phyloP scores from a whole-genome alignment of 1,140 invertebrate genomes.

The Achatina immaculata region DNA sequence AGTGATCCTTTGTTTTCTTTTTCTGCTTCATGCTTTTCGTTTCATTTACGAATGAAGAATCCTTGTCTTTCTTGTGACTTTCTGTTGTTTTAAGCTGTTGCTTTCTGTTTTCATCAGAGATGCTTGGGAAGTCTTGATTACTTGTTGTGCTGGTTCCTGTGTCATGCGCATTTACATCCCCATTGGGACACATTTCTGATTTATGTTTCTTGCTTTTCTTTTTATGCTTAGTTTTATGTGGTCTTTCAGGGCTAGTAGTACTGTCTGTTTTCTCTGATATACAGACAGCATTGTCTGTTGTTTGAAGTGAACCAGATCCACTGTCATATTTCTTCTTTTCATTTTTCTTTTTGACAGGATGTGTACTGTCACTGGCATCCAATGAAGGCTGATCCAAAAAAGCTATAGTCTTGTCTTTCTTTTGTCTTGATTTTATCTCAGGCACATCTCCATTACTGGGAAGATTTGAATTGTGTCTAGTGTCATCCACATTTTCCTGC shows the following conservation, averaged over 20 bases:
- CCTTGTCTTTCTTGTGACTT: not conserved
- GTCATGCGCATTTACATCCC: not conserved
- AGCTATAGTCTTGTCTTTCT: conserved; percentile 4
- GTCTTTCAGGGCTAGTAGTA: not conserved
- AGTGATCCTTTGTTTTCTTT: conserved; percentile 17
- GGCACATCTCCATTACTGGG: not conserved
- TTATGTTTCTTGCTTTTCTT: conserved; percentile 6
- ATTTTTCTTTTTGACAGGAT: conserved; percentile 9
- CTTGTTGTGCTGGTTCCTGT: not conserved
- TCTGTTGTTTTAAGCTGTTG: conserved; percentile 3
- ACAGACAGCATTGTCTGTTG: not conserved
- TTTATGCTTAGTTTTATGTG: not conserved
- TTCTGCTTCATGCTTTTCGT: not conserved
- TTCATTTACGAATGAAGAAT: conserved; percentile 15
- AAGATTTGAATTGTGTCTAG: not conserved
- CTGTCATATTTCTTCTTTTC: conserved; percentile 5
- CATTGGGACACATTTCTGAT: not conserved
- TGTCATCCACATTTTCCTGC: not conserved
- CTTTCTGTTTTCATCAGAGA: not conserved
- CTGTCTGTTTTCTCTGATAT: not conserved
- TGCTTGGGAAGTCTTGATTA: not conserved
- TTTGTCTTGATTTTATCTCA: conserved; percentile 5
- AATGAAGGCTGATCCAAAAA: too few species aligned
- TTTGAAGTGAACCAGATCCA: not conserved
- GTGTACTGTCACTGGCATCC: not conserved